These are phyloP conservation scores for Aplochiton taeniatus DNA, from an alignment of 2,797 vertebrate species.

Conservation along the genomic window DNA sequence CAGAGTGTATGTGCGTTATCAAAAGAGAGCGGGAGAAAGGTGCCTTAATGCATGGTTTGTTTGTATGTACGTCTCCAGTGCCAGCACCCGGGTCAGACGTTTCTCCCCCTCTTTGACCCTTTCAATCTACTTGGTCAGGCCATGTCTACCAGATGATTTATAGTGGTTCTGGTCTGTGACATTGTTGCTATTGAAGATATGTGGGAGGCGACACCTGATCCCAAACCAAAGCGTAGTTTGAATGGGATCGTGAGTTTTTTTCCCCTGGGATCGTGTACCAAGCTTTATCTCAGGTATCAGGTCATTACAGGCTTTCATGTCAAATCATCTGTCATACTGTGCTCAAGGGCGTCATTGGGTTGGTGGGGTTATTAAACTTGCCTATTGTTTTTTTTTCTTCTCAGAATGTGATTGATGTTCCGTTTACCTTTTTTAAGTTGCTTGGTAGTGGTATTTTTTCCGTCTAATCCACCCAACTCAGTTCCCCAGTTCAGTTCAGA, in stretches of 20 bases:
- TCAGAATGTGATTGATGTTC: not conserved
- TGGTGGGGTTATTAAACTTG: too few relatives aligned
- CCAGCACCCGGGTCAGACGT: constrained; percentile 31
- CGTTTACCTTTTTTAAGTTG: constrained; percentile 16
- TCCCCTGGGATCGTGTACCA: not conserved
- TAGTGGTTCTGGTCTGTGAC: constrained; percentile 24
- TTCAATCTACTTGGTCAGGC: constrained; percentile 39
- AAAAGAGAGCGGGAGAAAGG: too few relatives aligned
- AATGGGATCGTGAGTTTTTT: constrained; percentile 42
- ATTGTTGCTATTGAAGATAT: constrained; percentile 59
- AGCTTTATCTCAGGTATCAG: constrained; percentile 46
- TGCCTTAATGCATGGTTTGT: too few relatives aligned
- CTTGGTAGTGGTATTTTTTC: not conserved
- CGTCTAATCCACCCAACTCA: constrained; percentile 16
- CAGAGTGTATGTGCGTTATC: constrained; percentile 4
- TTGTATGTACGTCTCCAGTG: too few relatives aligned
- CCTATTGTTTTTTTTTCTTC: constrained; percentile 33
- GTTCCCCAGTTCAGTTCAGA: not conserved
- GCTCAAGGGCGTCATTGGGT: constrained; percentile 46
- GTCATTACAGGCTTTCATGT: constrained; percentile 41
- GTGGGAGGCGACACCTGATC: constrained; percentile 59
- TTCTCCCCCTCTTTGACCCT: constrained; percentile 34
- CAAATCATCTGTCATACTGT: constrained; percentile 55
- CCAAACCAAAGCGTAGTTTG: constrained; percentile 51
- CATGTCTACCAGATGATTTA: constrained; percentile 51